Conservation (phyloP, 2,888 invertebrate species). For the Stegophylla sp. region DNA sequence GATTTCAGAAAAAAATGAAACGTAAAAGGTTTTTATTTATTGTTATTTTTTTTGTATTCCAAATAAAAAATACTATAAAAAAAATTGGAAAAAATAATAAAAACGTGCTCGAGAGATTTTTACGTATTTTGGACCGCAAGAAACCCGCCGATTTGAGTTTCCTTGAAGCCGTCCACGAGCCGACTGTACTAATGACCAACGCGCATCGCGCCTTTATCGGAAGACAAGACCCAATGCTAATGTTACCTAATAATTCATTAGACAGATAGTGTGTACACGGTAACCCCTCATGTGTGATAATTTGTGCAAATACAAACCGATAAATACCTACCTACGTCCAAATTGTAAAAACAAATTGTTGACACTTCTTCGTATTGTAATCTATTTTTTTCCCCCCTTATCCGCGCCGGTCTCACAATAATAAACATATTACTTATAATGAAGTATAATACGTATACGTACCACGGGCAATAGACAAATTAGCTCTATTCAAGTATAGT, state of each 20-base stretch:
- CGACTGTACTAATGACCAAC: slow-evolving; percentile 54
- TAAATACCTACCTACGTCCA: slow-evolving; percentile 35
- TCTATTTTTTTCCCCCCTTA: slow-evolving; percentile 46
- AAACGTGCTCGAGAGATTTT: background rate
- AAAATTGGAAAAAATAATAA: background rate
- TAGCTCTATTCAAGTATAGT: slow-evolving; percentile 52
- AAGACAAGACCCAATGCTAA: slow-evolving; percentile 52
- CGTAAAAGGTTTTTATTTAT: too few species aligned
- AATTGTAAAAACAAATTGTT: slow-evolving; percentile 50
- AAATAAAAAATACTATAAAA: too few species aligned
- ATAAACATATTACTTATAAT: slow-evolving; percentile 26
- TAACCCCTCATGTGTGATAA: slow-evolving; percentile 55
- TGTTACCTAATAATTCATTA: slow-evolving; percentile 58
- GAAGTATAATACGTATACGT: too few species aligned
- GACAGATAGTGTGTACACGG: slow-evolving; percentile 42
- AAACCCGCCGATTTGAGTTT: slow-evolving; percentile 2
- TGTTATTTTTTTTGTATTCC: too few species aligned
- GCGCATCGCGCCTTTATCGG: slow-evolving; percentile 46
- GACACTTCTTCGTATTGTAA: slow-evolving; percentile 50
- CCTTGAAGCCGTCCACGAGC: slow-evolving; percentile 15
- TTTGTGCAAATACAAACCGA: slow-evolving; percentile 56
- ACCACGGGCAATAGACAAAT: slow-evolving; percentile 11
- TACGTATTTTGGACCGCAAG: slow-evolving; percentile 7
- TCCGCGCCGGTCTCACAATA: slow-evolving; percentile 7
- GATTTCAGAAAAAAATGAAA: background rate